These are phyloP conservation scores for Brachionichthys hirsutus DNA, from an alignment of 2,113 vertebrate genomes.

Conservation along the genomic window DNA sequence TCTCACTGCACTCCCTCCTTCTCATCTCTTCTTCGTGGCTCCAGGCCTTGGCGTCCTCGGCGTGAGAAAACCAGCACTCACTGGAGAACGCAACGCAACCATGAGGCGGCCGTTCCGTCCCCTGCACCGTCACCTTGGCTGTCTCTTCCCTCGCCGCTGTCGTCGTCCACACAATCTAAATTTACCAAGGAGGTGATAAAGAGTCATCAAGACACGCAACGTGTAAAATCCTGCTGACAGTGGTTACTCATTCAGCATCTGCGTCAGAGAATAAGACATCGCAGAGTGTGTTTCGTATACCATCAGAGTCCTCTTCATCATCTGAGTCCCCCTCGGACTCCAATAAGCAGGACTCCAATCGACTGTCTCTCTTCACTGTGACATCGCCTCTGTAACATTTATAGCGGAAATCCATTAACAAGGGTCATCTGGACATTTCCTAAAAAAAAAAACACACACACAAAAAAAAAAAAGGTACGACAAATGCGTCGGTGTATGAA, in stretches of 20 bases:
- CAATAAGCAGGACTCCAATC: slow-evolving; percentile 59
- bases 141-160: slow-evolving; percentile 29
- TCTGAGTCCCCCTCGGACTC: slow-evolving; percentile 75
- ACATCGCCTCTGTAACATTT: slow-evolving; percentile 75
- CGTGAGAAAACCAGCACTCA: slow-evolving; percentile 56
- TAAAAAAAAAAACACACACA: no score
- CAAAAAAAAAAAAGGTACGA: no score
- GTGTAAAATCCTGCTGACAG: slow-evolving; percentile 28
- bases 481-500: no score
- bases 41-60: slow-evolving; percentile 45
- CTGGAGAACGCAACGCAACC: slow-evolving; percentile 76
- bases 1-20: slow-evolving; percentile 66
- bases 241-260: slow-evolving; percentile 14
- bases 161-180: slow-evolving; percentile 54
- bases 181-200: slow-evolving; percentile 25
- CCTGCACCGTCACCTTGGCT: slow-evolving; percentile 8
- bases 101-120: slow-evolving; percentile 52
- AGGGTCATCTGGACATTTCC: no score
- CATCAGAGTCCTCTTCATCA: slow-evolving; percentile 62
- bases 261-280: slow-evolving; percentile 23
- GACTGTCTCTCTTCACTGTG: slow-evolving; percentile 67
- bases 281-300: slow-evolving; percentile 26
- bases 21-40: slow-evolving; percentile 63
- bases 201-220: slow-evolving; percentile 31
- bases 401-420: slow-evolving; percentile 26